Evolutionary conservation across 1,140 invertebrate genomes (phyloP).

Genomic region (Belonocnema kinseyi): DNA sequence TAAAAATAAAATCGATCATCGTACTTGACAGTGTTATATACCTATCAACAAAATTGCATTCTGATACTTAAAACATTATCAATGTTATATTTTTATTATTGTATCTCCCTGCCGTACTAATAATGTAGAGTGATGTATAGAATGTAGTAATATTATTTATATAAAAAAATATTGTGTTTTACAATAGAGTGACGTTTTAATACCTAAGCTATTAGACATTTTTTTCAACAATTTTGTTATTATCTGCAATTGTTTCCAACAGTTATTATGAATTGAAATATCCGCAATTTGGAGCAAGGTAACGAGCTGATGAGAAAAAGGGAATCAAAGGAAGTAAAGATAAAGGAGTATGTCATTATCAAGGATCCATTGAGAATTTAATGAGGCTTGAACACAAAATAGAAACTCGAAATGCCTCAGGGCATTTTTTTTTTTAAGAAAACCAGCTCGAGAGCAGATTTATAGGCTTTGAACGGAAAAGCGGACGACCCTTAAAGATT

Average conservation of each 20-base stretch:
- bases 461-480: constrained; percentile 5
- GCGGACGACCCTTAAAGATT: constrained; percentile 15
- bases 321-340: constrained; percentile 21
- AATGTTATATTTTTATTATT: no score
- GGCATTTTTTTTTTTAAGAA: constrained; percentile 37
- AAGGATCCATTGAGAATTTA: constrained; percentile 47
- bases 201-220: neutral
- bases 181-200: no score
- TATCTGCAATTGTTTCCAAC: neutral
- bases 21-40: no score
- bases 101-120: no score
- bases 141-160: no score
- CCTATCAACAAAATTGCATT: no score
- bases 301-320: constrained; percentile 27
- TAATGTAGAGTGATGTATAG: no score
- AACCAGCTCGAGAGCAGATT: constrained; percentile 9
- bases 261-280: neutral
- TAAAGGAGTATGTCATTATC: constrained; percentile 40
- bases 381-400: constrained; percentile 46
- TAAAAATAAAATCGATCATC: no score
- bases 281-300: constrained; percentile 16
- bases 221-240: neutral
- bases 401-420: constrained; percentile 32
- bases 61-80: no score
- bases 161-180: no score